Evolutionary conservation across 2,797 vertebrate species (phyloP), one percentile per base, ranked within the genome.

Genomic region (Myiotriccus ornatus): DNA sequence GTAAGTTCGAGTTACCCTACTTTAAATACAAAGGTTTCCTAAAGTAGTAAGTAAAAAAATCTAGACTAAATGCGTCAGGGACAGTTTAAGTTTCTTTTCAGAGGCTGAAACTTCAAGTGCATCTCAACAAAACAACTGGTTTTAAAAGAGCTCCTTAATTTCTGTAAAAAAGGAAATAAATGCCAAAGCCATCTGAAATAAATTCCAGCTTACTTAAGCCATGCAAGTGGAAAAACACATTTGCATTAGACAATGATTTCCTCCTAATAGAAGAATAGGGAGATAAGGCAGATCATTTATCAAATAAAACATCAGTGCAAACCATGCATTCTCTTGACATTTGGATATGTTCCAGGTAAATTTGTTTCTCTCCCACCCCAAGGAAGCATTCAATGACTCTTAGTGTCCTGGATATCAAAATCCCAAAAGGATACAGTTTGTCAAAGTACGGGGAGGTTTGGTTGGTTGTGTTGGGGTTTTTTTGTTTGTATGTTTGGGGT

Each of bases 221-320:
- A 74, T 32, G 55, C 55, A 52, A 89, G 19, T 1, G 0, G 75
- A 74, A 90, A 55, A 93, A 59, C 44, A 71, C 12, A 63, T 50
- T 30, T 37, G n/a, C 37, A 79, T 50, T 44, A 22, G 30, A 64
- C 68, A 87, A 69, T 53, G 15, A 86, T 79, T 94, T 91, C 70
- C 68, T 73, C 63, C 50, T 56, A 63, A 39, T 0, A 84, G 75
- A 93, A 89, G 64, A 91, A 87, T 1, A 34, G 35, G 39, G 19
- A 89, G 67, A 74, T 68, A 91, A 89, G 39, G 57, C 41, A 80
- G 63, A 67, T 75, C 30, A 79, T 94, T 96, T 93, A 65, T 77
- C 86, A 89, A 95, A 82, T 8, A 49, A 79, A 75, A 76, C 8
- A 68, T 32, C 62, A 78, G 23, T 34, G 17, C 43, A 77, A 89